phyloP scores from a whole-genome alignment of 2,888 invertebrate genomes.

The Spisula solida region DNA sequence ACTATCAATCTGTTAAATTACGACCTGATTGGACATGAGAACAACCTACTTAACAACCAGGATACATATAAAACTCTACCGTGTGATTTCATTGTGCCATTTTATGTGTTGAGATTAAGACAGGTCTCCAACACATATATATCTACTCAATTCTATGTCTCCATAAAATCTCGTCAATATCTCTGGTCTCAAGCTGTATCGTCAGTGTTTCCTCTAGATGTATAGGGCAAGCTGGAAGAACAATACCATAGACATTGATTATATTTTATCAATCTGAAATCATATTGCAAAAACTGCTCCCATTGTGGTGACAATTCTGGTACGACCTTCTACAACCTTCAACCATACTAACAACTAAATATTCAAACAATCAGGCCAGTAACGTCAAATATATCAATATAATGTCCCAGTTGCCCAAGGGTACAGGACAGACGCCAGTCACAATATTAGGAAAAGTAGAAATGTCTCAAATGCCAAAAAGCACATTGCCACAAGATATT shows the following conservation, averaged over 20 bases:
- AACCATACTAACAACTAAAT: too few relatives aligned
- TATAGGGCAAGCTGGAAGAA: background rate
- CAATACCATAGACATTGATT: constrained; percentile 10
- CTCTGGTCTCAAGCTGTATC: too few relatives aligned
- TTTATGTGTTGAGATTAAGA: background rate
- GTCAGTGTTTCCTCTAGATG: too few relatives aligned
- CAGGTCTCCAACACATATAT: background rate
- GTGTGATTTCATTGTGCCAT: background rate
- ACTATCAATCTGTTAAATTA: too few relatives aligned
- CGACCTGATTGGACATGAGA: background rate
- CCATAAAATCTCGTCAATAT: background rate
- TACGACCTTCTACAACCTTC: background rate
- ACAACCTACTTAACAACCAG: background rate
- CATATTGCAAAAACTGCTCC: background rate
- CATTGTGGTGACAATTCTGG: constrained; percentile 1
- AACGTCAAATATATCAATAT: too few relatives aligned
- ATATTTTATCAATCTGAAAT: constrained; percentile 8
- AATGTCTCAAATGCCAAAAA: too few relatives aligned
- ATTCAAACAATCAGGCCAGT: too few relatives aligned
- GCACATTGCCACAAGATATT: too few relatives aligned
- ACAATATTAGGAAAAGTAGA: too few relatives aligned
- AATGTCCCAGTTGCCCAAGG: too few relatives aligned
- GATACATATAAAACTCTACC: background rate
- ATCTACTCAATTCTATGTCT: background rate
- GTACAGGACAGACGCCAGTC: too few relatives aligned